Evolutionary conservation across 2,888 invertebrate species (phyloP).

Genomic region (Taphrorychus bicolor): DNA sequence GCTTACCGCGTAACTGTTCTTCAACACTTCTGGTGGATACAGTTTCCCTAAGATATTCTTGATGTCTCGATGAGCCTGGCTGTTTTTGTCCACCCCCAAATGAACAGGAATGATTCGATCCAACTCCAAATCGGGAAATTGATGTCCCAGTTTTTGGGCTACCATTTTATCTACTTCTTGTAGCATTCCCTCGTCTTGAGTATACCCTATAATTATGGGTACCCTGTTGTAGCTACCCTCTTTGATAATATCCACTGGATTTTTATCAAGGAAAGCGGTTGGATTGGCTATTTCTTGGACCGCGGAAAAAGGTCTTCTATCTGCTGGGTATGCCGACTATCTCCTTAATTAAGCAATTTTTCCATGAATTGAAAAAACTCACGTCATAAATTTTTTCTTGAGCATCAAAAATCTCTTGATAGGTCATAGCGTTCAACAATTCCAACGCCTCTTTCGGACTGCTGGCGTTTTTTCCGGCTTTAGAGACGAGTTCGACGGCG

Average conservation of each 20-base stretch:
- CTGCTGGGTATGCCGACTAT: constrained; percentile 17
- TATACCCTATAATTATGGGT: constrained; percentile 55
- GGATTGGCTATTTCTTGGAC: constrained; percentile 43
- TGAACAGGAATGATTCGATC: constrained; percentile 44
- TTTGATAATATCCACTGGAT: constrained; percentile 48
- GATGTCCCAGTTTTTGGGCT: not conserved
- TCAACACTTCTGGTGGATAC: not conserved
- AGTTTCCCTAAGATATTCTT: constrained; percentile 53
- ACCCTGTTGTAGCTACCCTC: constrained; percentile 53
- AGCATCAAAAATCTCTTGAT: constrained; percentile 39
- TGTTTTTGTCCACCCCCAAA: constrained; percentile 44
- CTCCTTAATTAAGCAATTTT: not conserved
- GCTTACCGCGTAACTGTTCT: constrained; percentile 13
- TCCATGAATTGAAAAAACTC: constrained; percentile 14
- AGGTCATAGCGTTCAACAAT: constrained; percentile 37
- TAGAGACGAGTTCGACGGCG: constrained; percentile 36
- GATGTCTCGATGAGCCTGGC: constrained; percentile 45
- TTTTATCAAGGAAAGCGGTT: constrained; percentile 49
- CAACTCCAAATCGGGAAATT: constrained; percentile 21
- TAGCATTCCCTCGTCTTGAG: constrained; percentile 52
- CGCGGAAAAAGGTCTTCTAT: constrained; percentile 42
- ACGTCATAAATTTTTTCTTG: constrained; percentile 44
- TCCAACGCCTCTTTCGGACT: constrained; percentile 46
- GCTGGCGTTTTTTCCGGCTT: constrained; percentile 42
- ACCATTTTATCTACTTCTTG: constrained; percentile 42